Base-by-base conservation (phyloP, 2,888 invertebrate species). In the Erebia palarica region DNA sequence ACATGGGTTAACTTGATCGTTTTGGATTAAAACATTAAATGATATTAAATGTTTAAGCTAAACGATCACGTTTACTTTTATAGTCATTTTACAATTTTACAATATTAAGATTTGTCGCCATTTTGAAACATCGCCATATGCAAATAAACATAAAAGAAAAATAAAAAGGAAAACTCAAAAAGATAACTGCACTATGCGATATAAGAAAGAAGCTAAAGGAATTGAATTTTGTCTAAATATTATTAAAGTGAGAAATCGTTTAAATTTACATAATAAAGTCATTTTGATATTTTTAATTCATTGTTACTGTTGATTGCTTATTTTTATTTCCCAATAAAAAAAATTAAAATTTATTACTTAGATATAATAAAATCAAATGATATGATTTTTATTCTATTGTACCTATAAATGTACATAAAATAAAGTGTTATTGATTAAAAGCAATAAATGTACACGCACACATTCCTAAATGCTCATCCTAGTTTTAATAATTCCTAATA, bases 381-480 rank as follows among this genome's bases (percentile, higher is more conserved):
- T 53, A 53, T 53, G 16, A 42, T n/a, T 42, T 16, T n/a, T 10
- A 60, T 3, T 36, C n/a, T 42, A n/a, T n/a, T 8, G 16, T 55
- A 16, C 9, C 16, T 16, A 16, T 55, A n/a, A n/a, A 16, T 55
- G 8, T 59, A 51, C 3, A 66, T 55, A 16, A 65, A 61, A 36
- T 55, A 5, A 49, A 27, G 16, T 44, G 51, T 47, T 58, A 5
- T 42, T 61, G 60, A 36, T 72, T 60, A 1, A 61, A 65, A 60
- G 49, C 60, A 55, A 74, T 72, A 58, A 58, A 60, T 63, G 42
- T 61, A 65, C 16, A 51, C 44, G 65, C 67, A 71, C 61, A 72
- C 69, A 75, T 74, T 74, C 74, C 73, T 69, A 72, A 70, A 75
- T 68, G 75, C 75, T 75, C 73, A 73, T 75, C 68, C 69, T 75